Percentiles rank a stretch among this genome's conserved stretches.
Evolutionary conservation across 2,113 vertebrate genomes (phyloP).

Genomic region (Andinoacara biseriatus): DNA sequence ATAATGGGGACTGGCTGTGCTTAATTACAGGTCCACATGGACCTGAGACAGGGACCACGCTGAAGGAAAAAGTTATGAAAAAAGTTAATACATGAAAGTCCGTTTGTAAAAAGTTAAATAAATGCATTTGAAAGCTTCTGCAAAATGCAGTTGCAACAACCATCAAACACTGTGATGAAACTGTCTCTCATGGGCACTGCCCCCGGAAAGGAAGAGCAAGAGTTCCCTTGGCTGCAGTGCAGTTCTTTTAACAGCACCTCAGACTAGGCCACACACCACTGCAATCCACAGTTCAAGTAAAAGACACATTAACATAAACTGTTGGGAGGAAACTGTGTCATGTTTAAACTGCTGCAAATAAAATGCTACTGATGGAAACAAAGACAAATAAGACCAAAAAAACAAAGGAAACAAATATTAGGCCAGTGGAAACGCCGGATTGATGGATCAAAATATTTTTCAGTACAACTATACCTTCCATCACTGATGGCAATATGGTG

Average conservation of each 20-base stretch:
- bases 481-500: too few relatives aligned
- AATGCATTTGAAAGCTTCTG: not conserved
- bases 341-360: too few relatives aligned
- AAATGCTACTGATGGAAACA: too few relatives aligned
- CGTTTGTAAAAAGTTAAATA: not conserved
- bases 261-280: not conserved
- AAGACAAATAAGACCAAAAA: too few relatives aligned
- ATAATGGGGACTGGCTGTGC: not conserved
- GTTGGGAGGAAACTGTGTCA: too few relatives aligned
- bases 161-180: conserved; percentile 6
- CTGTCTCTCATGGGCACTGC: not conserved
- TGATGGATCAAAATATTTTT: too few relatives aligned
- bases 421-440: too few relatives aligned
- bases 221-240: not conserved
- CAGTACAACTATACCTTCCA: too few relatives aligned
- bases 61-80: not conserved
- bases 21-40: not conserved
- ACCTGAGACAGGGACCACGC: not conserved
- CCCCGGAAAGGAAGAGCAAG: not conserved
- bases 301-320: too few relatives aligned
- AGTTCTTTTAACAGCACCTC: not conserved
- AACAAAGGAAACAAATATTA: too few relatives aligned
- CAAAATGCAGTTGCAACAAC: not conserved
- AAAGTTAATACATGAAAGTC: not conserved
- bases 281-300: not conserved